Base-by-base conservation (phyloP, 2,888 invertebrate genomes). In the Aethes cnicana region DNA sequence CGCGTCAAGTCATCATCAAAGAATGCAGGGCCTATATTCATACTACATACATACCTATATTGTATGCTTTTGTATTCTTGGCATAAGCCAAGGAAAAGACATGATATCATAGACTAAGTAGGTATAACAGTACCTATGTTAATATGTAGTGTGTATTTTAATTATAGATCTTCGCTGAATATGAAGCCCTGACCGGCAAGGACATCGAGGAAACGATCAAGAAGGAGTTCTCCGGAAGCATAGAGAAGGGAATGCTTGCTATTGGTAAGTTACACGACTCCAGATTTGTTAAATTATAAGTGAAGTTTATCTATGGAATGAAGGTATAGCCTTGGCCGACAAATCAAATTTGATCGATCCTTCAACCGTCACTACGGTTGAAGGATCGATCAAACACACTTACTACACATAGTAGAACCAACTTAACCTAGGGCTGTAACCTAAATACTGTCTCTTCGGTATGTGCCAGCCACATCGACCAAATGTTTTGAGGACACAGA, bases 221-320 rank as follows among this genome's bases (percentile, higher is more conserved):
- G 84, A 94, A 94, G 61, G 97, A 97, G 83, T 96, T 97, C 87
- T 96, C 96, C 58, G 97, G 97, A 61, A 94, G 94, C 70, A 90
- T 97, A 47, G 93, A 96, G 77, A 94, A 95, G 76, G 97, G 96
- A 64, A 92, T 97, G 77, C 91, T 97, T 55, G 96, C 96, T 71
- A 95, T 97, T 67, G 96, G 97, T 97, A 84, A 90, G 90, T 81
- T 32, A n/a, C n/a, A n/a, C n/a, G n/a, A n/a, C 21, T 21, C 21
- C 21, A 21, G 21, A 21, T 21, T 5, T 21, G 21, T 5, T 7
- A 5, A 5, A 21, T n/a, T n/a, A n/a, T n/a, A n/a, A n/a, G n/a
- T n/a, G n/a, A n/a, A n/a, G n/a, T n/a, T n/a, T n/a, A n/a, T n/a
- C n/a, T n/a, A n/a, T n/a, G n/a, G n/a, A n/a, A n/a, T n/a, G n/a